Evolutionary conservation across 2,888 invertebrate species (phyloP).

Genomic region (Lasius fuliginosus): DNA sequence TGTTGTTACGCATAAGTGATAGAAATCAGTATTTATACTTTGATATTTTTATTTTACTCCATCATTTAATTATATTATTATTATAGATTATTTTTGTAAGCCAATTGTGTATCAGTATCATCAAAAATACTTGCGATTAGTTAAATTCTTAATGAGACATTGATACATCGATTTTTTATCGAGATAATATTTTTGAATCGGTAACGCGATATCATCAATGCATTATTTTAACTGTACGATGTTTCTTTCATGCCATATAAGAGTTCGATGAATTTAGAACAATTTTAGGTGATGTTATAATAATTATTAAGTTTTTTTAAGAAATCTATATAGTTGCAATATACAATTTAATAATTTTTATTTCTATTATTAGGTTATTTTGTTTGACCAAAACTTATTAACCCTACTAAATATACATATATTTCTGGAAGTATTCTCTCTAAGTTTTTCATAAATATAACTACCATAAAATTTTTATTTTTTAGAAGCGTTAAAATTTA

Average conservation of each 20-base stretch:
- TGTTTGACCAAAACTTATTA: background rate
- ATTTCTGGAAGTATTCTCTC: background rate
- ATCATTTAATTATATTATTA: conserved; percentile 26
- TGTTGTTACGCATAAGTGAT: background rate
- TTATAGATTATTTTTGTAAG: conserved; percentile 1
- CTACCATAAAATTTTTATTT: conserved; percentile 44
- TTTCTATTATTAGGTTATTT: conserved; percentile 2
- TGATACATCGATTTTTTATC: background rate
- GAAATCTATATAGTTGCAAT: conserved; percentile 31
- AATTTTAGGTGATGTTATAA: background rate
- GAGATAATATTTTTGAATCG: background rate
- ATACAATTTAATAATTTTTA: conserved; percentile 3
- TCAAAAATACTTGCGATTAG: conserved; percentile 12
- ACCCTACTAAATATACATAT: background rate
- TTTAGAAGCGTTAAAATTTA: conserved; percentile 10
- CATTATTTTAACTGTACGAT: background rate
- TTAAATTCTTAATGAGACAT: conserved; percentile 4
- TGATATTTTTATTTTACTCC: conserved; percentile 33
- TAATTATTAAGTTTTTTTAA: conserved; percentile 29
- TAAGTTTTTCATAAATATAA: conserved; percentile 9
- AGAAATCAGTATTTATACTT: conserved; percentile 27
- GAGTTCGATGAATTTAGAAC: background rate
- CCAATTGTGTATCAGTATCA: background rate
- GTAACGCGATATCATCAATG: background rate
- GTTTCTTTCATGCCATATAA: conserved; percentile 11